phyloP scores from a whole-genome alignment of 2,113 vertebrate species.

The Urocitellus parryii region DNA sequence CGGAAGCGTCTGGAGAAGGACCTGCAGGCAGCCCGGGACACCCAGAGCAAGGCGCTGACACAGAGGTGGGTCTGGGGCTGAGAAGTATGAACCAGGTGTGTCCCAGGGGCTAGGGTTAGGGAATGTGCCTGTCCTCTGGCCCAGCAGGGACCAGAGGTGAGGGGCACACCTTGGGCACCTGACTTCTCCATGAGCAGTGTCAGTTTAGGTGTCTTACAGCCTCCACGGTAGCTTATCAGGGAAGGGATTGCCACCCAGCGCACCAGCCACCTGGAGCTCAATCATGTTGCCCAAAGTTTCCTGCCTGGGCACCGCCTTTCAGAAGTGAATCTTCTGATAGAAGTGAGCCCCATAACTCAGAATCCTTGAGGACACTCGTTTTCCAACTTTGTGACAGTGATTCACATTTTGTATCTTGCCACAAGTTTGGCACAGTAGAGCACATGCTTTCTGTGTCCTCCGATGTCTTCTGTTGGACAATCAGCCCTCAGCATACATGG shows the following conservation, averaged over 20 bases:
- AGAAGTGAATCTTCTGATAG: not conserved
- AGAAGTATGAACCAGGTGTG: not conserved
- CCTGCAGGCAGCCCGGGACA: slow-evolving; percentile 95
- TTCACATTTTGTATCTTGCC: not conserved
- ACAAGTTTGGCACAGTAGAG: not conserved
- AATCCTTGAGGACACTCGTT: not conserved
- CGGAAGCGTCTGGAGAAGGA: slow-evolving; percentile 95
- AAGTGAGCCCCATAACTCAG: not conserved
- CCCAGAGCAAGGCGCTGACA: slow-evolving; percentile 97
- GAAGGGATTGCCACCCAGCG: not conserved
- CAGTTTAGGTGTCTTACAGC: not conserved
- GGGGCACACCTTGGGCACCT: rapidly evolving
- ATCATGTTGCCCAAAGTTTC: not conserved
- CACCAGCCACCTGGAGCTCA: not conserved
- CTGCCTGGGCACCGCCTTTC: not conserved
- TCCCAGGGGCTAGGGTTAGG: rapidly evolving
- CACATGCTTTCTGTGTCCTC: not conserved
- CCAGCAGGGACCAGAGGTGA: rapidly evolving
- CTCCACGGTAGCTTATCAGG: not conserved
- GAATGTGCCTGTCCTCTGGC: not conserved
- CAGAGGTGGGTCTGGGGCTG: slow-evolving; percentile 89
- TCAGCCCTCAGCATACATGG: no score
- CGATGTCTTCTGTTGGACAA: not conserved
- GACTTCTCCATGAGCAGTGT: not conserved
- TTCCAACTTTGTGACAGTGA: not conserved